Percentiles rank a stretch among this genome's conserved stretches.
Evolutionary conservation across 2,888 invertebrate genomes (phyloP).

Genomic region (Yponomeuta malinellus): DNA sequence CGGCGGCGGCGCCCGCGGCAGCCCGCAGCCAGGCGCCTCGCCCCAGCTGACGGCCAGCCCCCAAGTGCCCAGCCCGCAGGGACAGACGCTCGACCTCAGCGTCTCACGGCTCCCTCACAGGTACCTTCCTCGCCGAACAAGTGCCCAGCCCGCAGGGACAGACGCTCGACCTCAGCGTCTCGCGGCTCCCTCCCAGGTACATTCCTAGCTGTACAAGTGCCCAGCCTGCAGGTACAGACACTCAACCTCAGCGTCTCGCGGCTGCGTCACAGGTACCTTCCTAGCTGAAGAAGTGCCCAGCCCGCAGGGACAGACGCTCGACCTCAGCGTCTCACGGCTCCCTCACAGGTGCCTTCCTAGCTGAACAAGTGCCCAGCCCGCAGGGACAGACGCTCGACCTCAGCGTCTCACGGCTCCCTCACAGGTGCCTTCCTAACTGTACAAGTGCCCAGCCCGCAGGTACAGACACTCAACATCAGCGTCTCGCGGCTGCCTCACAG

Average conservation of each 20-base stretch:
- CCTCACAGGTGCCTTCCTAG: conserved; percentile 82
- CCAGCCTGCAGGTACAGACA: conserved; percentile 93
- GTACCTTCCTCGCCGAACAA: conserved; percentile 78
- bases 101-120: conserved; percentile 91
- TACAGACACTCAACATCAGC: conserved; percentile 92
- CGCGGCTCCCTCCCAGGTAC: conserved; percentile 89
- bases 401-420: conserved; percentile 89
- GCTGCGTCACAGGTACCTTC: conserved; percentile 85
- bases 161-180: conserved; percentile 92
- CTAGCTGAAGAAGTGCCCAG: conserved; percentile 82
- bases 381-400: conserved; percentile 93
- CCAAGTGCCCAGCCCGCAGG: conserved; percentile 93
- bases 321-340: conserved; percentile 90
- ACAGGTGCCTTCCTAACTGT: conserved; percentile 77
- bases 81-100: conserved; percentile 92
- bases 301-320: conserved; percentile 92
- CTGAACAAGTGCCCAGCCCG: conserved; percentile 83
- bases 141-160: conserved; percentile 91
- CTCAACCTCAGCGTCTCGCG: conserved; percentile 92
- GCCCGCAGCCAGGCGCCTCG: conserved; percentile 90
- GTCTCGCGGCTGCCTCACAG: conserved; percentile 91
- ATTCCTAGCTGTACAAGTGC: conserved; percentile 76
- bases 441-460: conserved; percentile 89
- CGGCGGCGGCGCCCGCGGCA: conserved; percentile 82
- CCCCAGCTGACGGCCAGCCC: conserved; percentile 88